A percentile compares a stretch with the other conserved stretches of the same genome.
Conservation (phyloP, 2,888 invertebrate species). For the Eupithecia exiguata region DNA sequence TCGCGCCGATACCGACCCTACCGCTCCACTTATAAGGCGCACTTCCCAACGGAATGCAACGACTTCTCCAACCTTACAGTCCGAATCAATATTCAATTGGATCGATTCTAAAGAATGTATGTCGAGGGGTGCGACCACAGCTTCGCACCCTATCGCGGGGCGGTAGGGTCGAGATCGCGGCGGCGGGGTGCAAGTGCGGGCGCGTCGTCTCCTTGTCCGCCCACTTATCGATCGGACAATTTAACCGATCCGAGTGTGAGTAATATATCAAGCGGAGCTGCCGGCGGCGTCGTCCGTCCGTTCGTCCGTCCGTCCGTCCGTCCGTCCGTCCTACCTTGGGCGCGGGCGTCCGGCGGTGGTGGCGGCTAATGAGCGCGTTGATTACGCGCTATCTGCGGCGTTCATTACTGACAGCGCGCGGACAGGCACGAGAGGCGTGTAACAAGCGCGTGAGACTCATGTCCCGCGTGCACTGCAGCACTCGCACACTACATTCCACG, state of each 20-base stretch:
- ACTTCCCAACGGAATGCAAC: conserved; percentile 20
- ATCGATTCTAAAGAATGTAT: conserved; percentile 22
- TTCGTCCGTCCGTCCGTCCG: conserved; percentile 35
- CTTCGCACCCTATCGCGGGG: background rate
- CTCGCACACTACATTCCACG: background rate
- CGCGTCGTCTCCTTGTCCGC: conserved; percentile 58
- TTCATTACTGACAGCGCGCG: conserved; percentile 49
- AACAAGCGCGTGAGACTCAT: conserved; percentile 17
- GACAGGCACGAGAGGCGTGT: conserved; percentile 41
- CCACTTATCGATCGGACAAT: conserved; percentile 78
- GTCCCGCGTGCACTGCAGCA: conserved; percentile 10
- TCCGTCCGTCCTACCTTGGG: too few species aligned
- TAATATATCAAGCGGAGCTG: conserved; percentile 66
- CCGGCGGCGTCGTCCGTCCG: conserved; percentile 45
- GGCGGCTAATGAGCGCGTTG: conserved; percentile 42
- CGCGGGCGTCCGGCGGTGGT: conserved; percentile 52
- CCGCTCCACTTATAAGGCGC: background rate
- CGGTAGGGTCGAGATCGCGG: conserved; percentile 10
- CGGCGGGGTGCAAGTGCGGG: conserved; percentile 17
- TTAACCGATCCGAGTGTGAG: conserved; percentile 74
- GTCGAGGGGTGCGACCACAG: background rate
- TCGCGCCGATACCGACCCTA: conserved; percentile 22
- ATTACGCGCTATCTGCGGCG: conserved; percentile 30
- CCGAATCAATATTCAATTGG: background rate
- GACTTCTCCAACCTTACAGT: conserved; percentile 11